These are phyloP conservation scores for Sinhomidia bicolor DNA, from an alignment of 2,888 invertebrate genomes.

Conservation along the genomic window DNA sequence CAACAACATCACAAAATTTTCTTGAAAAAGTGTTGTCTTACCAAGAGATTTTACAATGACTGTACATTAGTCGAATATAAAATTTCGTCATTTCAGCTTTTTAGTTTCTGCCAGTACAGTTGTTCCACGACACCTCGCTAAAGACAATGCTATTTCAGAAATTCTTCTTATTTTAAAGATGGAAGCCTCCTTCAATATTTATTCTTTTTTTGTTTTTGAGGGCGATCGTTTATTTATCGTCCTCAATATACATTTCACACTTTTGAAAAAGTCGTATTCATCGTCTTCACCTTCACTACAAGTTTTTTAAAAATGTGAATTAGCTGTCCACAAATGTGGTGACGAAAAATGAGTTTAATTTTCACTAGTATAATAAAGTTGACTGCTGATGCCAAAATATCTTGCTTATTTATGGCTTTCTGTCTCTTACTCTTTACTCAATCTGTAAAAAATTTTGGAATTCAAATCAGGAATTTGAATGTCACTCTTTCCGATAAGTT, in stretches of 20 bases:
- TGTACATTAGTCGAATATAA: neutral
- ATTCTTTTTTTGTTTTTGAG: neutral
- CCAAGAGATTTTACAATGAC: neutral
- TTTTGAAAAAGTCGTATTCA: neutral
- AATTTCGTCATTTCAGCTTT: neutral
- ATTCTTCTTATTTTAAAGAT: neutral
- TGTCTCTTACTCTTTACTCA: conserved; percentile 3
- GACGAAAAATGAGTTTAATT: neutral
- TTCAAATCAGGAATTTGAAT: neutral
- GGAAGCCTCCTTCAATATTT: neutral
- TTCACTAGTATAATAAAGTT: neutral
- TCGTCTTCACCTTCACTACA: neutral
- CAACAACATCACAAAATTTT: neutral
- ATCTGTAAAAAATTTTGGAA: neutral
- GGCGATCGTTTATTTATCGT: neutral
- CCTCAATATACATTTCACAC: neutral
- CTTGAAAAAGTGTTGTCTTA: conserved; percentile 2
- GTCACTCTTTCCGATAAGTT: neutral
- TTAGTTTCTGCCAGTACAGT: neutral
- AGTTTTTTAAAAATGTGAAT: neutral
- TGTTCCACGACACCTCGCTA: neutral
- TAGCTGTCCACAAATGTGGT: neutral
- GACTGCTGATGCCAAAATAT: conserved; percentile 14
- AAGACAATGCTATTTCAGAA: neutral
- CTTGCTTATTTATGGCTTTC: conserved; percentile 34